Conservation (phyloP, 2,797 vertebrate species). For the Gobio occitaniae region DNA sequence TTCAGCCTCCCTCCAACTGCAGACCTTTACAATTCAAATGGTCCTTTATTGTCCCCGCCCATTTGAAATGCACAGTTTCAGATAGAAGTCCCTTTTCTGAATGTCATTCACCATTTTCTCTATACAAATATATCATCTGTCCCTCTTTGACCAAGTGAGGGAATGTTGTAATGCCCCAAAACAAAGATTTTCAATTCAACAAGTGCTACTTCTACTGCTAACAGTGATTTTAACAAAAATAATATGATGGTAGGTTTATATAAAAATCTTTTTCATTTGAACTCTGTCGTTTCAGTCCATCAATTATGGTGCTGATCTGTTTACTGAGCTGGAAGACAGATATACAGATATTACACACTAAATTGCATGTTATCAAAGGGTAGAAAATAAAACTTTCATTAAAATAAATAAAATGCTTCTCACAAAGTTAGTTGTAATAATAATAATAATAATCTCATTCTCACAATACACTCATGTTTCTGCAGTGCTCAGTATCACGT, state of each 20-base stretch:
- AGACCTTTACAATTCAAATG: slow-evolving; percentile 60
- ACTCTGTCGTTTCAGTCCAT: slow-evolving; percentile 69
- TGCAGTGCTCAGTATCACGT: slow-evolving; percentile 73
- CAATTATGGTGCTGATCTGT: slow-evolving; percentile 75
- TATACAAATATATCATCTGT: slow-evolving; percentile 77
- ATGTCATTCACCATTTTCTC: slow-evolving; percentile 61
- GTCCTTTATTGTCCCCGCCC: slow-evolving; percentile 62
- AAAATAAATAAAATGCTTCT: slow-evolving; percentile 63
- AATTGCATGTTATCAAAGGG: slow-evolving; percentile 70
- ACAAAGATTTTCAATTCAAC: slow-evolving; percentile 79
- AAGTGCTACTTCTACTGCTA: slow-evolving; percentile 82
- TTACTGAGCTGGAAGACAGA: slow-evolving; percentile 82
- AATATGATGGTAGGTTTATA: slow-evolving; percentile 71
- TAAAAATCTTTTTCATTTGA: slow-evolving; percentile 71
- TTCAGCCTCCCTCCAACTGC: slow-evolving; percentile 61
- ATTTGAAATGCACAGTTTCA: slow-evolving; percentile 70
- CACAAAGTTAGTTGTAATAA: slow-evolving; percentile 59
- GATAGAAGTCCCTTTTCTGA: slow-evolving; percentile 69
- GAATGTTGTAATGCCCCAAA: slow-evolving; percentile 81
- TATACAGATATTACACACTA: slow-evolving; percentile 81
- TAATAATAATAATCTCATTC: slow-evolving; percentile 67
- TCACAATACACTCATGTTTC: slow-evolving; percentile 78
- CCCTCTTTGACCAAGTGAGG: slow-evolving; percentile 68
- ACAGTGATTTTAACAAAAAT: slow-evolving; percentile 79
- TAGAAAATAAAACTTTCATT: slow-evolving; percentile 64